Conservation (phyloP, 53 echinoderm and acorn worm species). For the Holothuria scabra region DNA sequence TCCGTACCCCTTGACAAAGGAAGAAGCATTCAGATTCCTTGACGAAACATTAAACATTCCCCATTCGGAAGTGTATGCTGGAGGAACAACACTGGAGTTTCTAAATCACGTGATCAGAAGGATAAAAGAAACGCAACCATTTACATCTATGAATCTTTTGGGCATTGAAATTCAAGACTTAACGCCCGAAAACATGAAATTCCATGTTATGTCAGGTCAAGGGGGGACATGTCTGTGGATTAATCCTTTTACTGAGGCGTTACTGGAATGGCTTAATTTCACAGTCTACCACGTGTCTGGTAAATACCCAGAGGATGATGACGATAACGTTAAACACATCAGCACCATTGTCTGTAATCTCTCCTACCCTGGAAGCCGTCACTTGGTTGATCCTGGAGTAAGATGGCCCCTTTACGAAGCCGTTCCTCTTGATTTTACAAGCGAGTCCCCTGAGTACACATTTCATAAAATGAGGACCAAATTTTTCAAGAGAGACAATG, state of each 20-base stretch:
- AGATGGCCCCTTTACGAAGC: slow-evolving; percentile 4
- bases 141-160: slow-evolving; percentile 16
- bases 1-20: slow-evolving; percentile 30
- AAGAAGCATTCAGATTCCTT: slow-evolving; percentile 14
- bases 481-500: slow-evolving; percentile 13
- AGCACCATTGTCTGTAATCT: slow-evolving; percentile 7
- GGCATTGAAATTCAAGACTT: background rate
- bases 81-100: background rate
- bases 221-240: slow-evolving; percentile 14
- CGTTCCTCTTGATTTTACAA: slow-evolving; percentile 20
- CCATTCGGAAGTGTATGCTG: background rate
- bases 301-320: background rate
- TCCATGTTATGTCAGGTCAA: slow-evolving; percentile 12
- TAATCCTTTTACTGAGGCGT: slow-evolving; percentile 32
- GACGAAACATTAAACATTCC: background rate
- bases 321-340: background rate
- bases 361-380: slow-evolving; percentile 19
- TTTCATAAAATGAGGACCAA: slow-evolving; percentile 21
- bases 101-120: background rate
- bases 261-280: background rate
- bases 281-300: background rate
- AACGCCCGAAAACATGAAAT: background rate
- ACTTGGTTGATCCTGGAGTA: slow-evolving; percentile 21
- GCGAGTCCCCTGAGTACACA: slow-evolving; percentile 13
- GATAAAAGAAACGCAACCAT: background rate